Evolutionary conservation across 2,113 vertebrate species (phyloP).

Genomic region (Heptranchias perlo): DNA sequence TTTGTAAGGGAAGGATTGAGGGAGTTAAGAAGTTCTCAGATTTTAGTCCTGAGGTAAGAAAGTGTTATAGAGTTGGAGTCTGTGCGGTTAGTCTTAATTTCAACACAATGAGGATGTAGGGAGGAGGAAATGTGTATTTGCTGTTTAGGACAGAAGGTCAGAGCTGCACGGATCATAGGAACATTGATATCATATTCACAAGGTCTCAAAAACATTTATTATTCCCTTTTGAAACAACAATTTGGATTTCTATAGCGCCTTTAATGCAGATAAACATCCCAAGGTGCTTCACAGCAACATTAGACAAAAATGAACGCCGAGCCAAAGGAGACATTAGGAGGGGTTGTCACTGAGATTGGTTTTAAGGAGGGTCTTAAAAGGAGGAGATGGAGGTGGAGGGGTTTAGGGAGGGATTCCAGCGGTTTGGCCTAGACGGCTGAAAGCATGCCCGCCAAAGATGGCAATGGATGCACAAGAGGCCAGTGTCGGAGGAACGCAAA

Average conservation of each 20-base stretch:
- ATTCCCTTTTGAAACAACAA: neutral
- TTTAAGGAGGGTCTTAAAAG: neutral
- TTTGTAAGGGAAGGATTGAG: neutral
- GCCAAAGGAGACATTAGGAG: neutral
- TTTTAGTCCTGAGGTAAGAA: neutral
- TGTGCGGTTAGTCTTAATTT: neutral
- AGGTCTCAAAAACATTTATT: neutral
- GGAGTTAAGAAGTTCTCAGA: neutral
- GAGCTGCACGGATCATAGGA: neutral
- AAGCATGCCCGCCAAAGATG: neutral
- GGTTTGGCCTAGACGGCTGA: neutral
- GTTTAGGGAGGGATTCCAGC: neutral
- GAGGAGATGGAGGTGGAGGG: neutral
- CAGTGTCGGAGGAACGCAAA: neutral
- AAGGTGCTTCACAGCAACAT: neutral
- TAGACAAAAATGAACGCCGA: neutral
- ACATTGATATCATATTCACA: neutral
- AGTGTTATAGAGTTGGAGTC: neutral
- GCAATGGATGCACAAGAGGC: neutral
- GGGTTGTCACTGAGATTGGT: neutral
- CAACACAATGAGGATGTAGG: neutral
- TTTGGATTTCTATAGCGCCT: neutral
- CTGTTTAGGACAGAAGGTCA: neutral
- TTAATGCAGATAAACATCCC: neutral
- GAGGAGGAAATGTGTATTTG: neutral